These are phyloP conservation scores for Philereme vetulata DNA, from an alignment of 2,888 invertebrate genomes.

Conservation along the genomic window DNA sequence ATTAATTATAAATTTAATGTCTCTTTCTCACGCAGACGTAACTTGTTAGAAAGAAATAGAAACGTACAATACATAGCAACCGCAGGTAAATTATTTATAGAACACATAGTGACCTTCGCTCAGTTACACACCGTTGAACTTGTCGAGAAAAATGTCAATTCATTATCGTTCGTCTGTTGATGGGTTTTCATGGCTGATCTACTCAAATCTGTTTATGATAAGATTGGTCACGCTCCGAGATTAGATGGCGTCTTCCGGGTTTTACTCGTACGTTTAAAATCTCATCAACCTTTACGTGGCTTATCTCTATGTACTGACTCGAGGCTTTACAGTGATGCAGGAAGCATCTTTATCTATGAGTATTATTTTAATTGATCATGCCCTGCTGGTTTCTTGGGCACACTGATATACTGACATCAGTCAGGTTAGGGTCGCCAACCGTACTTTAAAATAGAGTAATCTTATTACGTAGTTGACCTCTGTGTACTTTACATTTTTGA, in stretches of 20 bases:
- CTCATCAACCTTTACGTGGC: constrained; percentile 3
- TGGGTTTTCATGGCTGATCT: not conserved
- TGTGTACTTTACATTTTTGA: no score
- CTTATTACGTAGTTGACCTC: no score
- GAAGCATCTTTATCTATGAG: not conserved
- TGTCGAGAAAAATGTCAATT: constrained; percentile 8
- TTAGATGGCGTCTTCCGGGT: not conserved
- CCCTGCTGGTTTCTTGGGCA: no score
- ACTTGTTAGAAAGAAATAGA: no score
- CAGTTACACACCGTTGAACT: constrained; percentile 24
- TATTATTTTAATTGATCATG: not conserved
- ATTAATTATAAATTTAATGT: no score
- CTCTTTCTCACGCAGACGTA: no score
- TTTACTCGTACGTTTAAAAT: constrained; percentile 1
- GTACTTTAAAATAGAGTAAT: no score
- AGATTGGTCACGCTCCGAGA: not conserved
- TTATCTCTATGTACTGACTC: not conserved
- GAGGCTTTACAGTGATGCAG: not conserved
- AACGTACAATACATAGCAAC: not conserved
- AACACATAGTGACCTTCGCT: constrained; percentile 19
- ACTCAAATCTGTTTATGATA: constrained; percentile 4
- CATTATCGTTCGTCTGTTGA: not conserved
- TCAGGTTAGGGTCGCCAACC: no score
- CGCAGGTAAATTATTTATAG: constrained; percentile 19
- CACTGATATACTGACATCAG: no score